A percentile compares a stretch with the other conserved stretches of the same genome.
Conservation (phyloP, 1,140 invertebrate species). For the Spodoptera litura region DNA sequence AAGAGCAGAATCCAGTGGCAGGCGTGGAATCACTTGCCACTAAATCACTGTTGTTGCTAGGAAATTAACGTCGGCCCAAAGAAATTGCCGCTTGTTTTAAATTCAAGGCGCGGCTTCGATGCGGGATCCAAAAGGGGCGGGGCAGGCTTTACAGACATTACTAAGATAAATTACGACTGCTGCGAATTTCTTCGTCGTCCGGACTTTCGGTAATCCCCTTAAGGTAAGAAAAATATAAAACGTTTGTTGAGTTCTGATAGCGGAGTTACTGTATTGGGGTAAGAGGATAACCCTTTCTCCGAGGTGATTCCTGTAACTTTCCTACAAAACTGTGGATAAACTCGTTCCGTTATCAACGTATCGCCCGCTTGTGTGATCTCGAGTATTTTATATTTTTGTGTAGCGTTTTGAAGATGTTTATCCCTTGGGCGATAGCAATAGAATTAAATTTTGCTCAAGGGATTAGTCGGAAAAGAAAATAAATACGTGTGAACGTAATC, state of each 20-base stretch:
- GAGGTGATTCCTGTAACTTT: neutral
- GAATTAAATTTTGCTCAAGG: too few relatives aligned
- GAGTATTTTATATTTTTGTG: too few relatives aligned
- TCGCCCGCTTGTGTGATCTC: neutral
- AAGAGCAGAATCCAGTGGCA: constrained; percentile 5
- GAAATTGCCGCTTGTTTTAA: constrained; percentile 50
- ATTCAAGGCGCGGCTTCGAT: constrained; percentile 57
- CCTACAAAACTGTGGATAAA: neutral
- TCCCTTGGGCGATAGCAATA: too few relatives aligned
- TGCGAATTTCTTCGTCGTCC: constrained; percentile 60
- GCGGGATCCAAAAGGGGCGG: constrained; percentile 75
- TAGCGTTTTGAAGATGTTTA: too few relatives aligned
- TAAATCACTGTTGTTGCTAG: constrained; percentile 56
- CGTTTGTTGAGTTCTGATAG: constrained; percentile 51
- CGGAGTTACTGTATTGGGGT: constrained; percentile 23
- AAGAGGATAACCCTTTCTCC: neutral
- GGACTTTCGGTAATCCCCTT: constrained; percentile 62
- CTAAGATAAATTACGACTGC: constrained; percentile 74
- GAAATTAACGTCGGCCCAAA: constrained; percentile 58
- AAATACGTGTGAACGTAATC: too few relatives aligned
- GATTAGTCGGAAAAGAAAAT: too few relatives aligned
- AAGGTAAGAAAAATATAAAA: constrained; percentile 68
- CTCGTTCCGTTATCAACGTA: neutral
- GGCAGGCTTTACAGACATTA: constrained; percentile 66
- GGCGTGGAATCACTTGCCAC: constrained; percentile 49